These are phyloP conservation scores for Tenthredo scrophulariae DNA, from an alignment of 2,888 invertebrate genomes.

Conservation along the genomic window DNA sequence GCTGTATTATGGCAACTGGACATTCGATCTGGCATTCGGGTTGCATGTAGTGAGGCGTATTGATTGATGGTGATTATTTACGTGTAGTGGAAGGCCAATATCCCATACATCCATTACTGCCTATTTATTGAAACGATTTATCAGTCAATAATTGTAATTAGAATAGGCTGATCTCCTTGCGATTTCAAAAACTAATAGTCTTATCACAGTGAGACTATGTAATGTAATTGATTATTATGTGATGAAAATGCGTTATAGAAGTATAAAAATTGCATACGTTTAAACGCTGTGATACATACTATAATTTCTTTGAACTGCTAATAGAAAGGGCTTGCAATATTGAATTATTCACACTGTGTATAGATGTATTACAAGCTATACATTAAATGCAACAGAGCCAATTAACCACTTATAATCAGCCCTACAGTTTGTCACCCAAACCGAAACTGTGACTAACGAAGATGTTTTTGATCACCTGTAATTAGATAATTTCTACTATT, in stretches of 20 bases:
- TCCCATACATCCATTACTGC: not conserved
- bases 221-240: not conserved
- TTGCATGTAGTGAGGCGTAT: not conserved
- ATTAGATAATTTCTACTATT: not conserved
- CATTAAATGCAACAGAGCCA: not conserved
- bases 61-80: not conserved
- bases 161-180: not conserved
- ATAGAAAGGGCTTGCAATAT: not conserved
- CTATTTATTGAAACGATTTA: not conserved
- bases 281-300: not conserved
- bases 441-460: not conserved
- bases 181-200: not conserved
- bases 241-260: not conserved
- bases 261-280: not conserved
- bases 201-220: not conserved
- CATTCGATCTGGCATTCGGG: not conserved
- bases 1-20: not conserved
- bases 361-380: not conserved
- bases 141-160: too few species aligned
- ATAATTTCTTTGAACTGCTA: not conserved
- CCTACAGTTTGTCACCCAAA: not conserved
- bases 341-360: not conserved
- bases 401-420: slow-evolving; percentile 1
- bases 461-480: not conserved
- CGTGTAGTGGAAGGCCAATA: not conserved